Base-by-base conservation (phyloP, 2,888 invertebrate genomes). In the Nomada lathburiana region DNA sequence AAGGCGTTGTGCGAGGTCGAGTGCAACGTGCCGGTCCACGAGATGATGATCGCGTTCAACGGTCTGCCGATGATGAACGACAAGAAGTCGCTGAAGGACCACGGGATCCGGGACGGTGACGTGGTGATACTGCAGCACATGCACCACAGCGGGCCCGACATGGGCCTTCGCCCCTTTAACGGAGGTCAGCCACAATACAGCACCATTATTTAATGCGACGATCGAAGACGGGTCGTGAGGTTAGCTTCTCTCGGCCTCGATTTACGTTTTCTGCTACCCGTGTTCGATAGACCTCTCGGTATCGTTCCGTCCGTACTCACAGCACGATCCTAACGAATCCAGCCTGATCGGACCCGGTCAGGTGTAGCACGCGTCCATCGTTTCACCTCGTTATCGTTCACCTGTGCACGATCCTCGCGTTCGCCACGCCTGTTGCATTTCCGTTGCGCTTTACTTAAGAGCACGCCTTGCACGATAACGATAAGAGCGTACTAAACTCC, bases 1-100 rank as follows among this genome's bases (percentile, higher is more conserved):
- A 98, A 98, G 94, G 98, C 98, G 2, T 97, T 98, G 91, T 98
- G 98, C 94, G 98, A 98, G 94, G 97, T 97, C 77, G 98, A 98
- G 94, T 97, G 97, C 53, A 97, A 97, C 42, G 96, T 97, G 92
- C 97, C 97, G 80, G 96, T 97, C 0, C 95, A 95, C 80, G 97
- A 98, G 93, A 97, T 98, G 86, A 95, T 97, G 55, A 96, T 99
- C 83, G 96, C 97, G 68, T 98, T 97, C 94, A 98, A 98, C 94
- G 98, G 98, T 20, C 95, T 96, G 89, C 98, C 98, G 2, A 95
- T 99, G 82, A 95, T 96, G 91, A 98, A 98, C 88, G 96, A 98
- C 90, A 97, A 97, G 92, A 97, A 96, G 90, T 96, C 98, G 0
- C 93, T 99, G 75, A 97, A 97, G 92, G 96, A 96, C 73, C 97